Percentiles rank a stretch among this genome's conserved stretches.
Conservation (phyloP, 2,113 vertebrate species). For the Psittacara wagleri region DNA sequence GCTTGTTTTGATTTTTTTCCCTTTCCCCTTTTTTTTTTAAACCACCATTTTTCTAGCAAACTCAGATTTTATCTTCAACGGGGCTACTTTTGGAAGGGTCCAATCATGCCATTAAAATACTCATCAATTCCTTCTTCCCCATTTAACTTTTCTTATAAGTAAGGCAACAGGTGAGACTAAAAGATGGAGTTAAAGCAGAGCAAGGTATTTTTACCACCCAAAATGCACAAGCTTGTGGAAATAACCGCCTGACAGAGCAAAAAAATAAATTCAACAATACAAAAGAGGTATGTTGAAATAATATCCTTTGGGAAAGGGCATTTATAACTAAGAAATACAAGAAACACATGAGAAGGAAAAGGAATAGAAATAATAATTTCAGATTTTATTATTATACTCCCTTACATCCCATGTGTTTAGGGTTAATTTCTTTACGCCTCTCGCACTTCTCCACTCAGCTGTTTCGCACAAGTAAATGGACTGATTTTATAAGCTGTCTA, state of each 20-base stretch:
- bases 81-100: background rate
- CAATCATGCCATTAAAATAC: background rate
- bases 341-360: background rate
- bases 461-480: background rate
- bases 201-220: background rate
- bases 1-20: background rate
- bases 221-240: background rate
- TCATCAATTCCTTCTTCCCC: background rate
- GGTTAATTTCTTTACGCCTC: background rate
- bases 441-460: background rate
- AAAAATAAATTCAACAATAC: background rate
- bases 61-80: background rate
- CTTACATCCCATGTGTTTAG: background rate
- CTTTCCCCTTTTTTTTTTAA: background rate
- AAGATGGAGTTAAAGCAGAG: background rate
- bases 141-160: background rate
- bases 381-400: background rate
- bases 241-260: background rate
- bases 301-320: background rate
- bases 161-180: background rate
- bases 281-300: background rate
- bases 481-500: background rate
- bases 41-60: background rate
- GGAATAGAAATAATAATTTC: background rate
- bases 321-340: background rate